Conservation (phyloP, 2,888 invertebrate species). For the Mythimna ferrago region DNA sequence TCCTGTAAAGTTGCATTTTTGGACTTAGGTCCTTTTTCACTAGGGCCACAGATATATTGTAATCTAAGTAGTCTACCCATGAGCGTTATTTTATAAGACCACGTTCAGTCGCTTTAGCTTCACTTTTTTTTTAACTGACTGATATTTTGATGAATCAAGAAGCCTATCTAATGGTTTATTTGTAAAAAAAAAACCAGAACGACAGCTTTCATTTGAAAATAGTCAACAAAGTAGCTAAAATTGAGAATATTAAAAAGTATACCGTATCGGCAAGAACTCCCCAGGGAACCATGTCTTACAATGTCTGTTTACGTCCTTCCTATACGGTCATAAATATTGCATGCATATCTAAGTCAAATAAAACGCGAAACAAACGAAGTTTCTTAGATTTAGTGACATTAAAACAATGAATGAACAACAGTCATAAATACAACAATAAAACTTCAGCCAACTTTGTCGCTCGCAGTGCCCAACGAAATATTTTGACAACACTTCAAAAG, state of each 20-base stretch:
- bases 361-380: conserved; percentile 50
- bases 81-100: too few species aligned
- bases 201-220: not conserved
- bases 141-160: too few species aligned
- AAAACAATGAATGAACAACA: conserved; percentile 59
- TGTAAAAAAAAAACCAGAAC: too few species aligned
- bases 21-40: too few species aligned
- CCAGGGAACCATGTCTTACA: conserved; percentile 20
- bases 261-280: not conserved
- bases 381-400: conserved; percentile 53
- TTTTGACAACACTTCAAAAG: conserved; percentile 55
- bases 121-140: too few species aligned
- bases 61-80: too few species aligned
- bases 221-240: not conserved
- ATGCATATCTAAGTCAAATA: conserved; percentile 60
- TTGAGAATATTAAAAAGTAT: not conserved
- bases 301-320: conserved; percentile 38
- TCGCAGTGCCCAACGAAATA: conserved; percentile 41
- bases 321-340: conserved; percentile 42
- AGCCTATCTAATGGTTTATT: too few species aligned
- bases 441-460: conserved; percentile 46
- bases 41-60: too few species aligned
- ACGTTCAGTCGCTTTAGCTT: too few species aligned
- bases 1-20: too few species aligned
- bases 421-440: conserved; percentile 61